These are phyloP conservation scores for Catharus bicknelli DNA, from an alignment of 2,113 vertebrate species.

Conservation along the genomic window DNA sequence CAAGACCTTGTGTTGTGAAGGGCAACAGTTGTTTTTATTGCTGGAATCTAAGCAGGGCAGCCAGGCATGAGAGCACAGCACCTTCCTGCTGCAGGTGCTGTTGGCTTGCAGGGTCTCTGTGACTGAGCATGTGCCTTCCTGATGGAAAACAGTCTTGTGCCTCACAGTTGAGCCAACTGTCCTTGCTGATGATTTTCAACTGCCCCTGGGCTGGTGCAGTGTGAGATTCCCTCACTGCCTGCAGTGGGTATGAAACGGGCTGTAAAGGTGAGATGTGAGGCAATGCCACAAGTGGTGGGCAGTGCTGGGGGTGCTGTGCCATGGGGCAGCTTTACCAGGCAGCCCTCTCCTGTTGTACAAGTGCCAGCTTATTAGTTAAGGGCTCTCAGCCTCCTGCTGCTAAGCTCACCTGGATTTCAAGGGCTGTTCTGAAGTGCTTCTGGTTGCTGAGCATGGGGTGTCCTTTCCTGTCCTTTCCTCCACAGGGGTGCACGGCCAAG, in stretches of 20 bases:
- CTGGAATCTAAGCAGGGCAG: neutral
- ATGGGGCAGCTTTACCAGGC: neutral
- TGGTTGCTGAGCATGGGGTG: neutral
- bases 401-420: neutral
- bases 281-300: rapidly evolving
- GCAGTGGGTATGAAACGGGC: rapidly evolving
- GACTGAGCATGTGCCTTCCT: rapidly evolving
- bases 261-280: neutral
- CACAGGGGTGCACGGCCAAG: rapidly evolving
- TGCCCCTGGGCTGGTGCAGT: neutral
- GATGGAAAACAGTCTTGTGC: neutral
- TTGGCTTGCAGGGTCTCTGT: rapidly evolving
- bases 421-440: neutral
- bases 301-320: neutral
- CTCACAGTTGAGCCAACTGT: neutral
- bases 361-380: neutral
- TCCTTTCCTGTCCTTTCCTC: neutral
- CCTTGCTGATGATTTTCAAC: neutral
- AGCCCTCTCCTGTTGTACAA: neutral
- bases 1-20: neutral
- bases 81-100: rapidly evolving
- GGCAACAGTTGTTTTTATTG: neutral
- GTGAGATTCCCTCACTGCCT: neutral
- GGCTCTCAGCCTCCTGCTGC: neutral
- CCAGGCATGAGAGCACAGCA: rapidly evolving